Base-by-base conservation (phyloP, 2,888 invertebrate genomes). In the Drosophila paramelanica region DNA sequence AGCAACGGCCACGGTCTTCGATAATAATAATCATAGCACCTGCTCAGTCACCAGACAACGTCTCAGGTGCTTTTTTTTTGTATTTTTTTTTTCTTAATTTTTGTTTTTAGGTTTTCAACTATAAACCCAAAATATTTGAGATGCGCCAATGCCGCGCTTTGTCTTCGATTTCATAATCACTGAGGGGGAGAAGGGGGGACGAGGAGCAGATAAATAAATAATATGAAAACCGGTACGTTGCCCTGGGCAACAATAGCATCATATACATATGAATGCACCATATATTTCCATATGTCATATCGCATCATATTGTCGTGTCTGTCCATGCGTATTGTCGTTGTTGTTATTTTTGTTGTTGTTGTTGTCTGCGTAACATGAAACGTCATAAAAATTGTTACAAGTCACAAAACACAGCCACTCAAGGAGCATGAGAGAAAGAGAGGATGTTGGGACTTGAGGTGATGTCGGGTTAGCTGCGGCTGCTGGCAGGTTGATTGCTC, bases 301-400 rank as follows among this genome's bases (percentile, higher is more conserved):
- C 61, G 56, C 31, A 73, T 72, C 41, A 50, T 39, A 75, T 76
- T 38, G 68, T 7, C 51, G n/a, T 45, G 5, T 31, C 50, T 38
- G 27, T 43, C 53, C 14, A 17, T 17, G 10, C 5, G 11, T n/a
- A 49, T 41, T 27, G 41, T 38, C 6, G 13, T 17, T 4, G 13
- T 50, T 42, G 8, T 13, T 31, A n/a, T n/a, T n/a, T n/a, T n/a
- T n/a, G 13, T 17, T 4, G 13, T 50, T 42, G 8, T 13, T 31
- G 27, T 47, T 57, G 33, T 23, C 31, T 55, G 45, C 77, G 83
- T 84, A 83, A 83, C 64, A 67, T 64, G 88, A 88, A 76, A 89
- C 86, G 81, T 81, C 84, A 89, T 89, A 73, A 85, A 81, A 86
- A 73, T 58, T 72, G 64, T 77, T 80, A 75, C 81, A 81, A 84